phyloP scores from a whole-genome alignment of 2,888 invertebrate species.

The Oxycera nigricornis region DNA sequence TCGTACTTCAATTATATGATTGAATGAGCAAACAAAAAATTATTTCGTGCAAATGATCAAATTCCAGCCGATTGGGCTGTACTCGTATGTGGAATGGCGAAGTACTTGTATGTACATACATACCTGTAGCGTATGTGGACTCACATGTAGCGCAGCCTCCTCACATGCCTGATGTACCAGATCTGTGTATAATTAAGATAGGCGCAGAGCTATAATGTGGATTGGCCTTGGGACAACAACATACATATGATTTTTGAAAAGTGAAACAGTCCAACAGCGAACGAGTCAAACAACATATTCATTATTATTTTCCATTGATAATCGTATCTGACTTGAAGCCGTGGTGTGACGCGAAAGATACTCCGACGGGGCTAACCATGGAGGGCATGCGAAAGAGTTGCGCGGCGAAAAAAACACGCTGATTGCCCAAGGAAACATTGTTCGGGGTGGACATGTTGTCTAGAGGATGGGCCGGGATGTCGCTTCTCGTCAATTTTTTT shows the following conservation, averaged over 20 bases:
- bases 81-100: neutral
- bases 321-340: neutral
- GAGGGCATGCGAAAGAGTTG: too few species aligned
- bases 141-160: too few species aligned
- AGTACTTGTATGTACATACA: neutral
- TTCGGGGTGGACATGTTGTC: too few species aligned
- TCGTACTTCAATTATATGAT: neutral
- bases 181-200: neutral
- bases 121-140: neutral
- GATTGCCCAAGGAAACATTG: too few species aligned
- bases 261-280: conserved; percentile 3
- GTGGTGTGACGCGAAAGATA: too few species aligned
- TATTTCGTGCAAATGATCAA: neutral
- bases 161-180: too few species aligned
- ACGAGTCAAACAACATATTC: conserved; percentile 3
- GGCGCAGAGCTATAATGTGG: neutral
- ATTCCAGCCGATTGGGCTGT: neutral
- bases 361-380: too few species aligned
- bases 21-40: neutral
- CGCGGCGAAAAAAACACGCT: too few species aligned
- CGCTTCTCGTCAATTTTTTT: too few species aligned
- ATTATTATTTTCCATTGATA: conserved; percentile 6
- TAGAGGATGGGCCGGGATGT: too few species aligned
- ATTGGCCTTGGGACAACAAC: conserved; percentile 16
- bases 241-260: conserved; percentile 1